Percentiles rank a stretch among this genome's conserved stretches.
phyloP scores from a whole-genome alignment of 2,888 invertebrate genomes.

The Trissolcus japonicus region DNA sequence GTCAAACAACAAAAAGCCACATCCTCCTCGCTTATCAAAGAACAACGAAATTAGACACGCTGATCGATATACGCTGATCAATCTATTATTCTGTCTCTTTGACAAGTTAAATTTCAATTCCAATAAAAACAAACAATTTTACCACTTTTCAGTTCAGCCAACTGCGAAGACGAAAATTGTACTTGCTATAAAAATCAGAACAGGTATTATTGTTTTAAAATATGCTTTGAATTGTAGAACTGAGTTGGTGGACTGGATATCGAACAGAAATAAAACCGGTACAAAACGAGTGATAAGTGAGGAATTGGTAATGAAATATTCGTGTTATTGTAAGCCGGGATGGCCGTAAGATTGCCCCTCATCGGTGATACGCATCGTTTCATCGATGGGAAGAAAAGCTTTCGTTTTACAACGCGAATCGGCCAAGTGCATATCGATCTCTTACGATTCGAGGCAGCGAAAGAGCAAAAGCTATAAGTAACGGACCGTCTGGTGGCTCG shows the following conservation, averaged over 20 bases:
- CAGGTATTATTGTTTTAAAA: background rate
- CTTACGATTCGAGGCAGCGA: constrained; percentile 68
- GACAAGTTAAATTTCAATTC: background rate
- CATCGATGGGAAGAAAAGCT: constrained; percentile 43
- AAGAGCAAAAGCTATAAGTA: constrained; percentile 75
- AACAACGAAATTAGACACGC: constrained; percentile 18
- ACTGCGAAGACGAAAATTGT: too few species aligned
- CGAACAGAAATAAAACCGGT: background rate
- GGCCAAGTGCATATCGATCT: constrained; percentile 69
- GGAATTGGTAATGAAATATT: constrained; percentile 41
- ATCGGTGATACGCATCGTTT: constrained; percentile 52
- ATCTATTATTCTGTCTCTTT: background rate
- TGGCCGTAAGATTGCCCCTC: constrained; percentile 42
- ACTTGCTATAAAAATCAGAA: too few species aligned
- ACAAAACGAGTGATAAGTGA: background rate
- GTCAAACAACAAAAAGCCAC: constrained; percentile 24
- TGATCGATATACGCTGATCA: constrained; percentile 8
- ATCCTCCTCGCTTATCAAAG: constrained; percentile 6
- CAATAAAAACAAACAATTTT: background rate
- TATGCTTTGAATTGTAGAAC: background rate
- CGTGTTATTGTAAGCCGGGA: constrained; percentile 44
- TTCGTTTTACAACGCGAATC: constrained; percentile 45
- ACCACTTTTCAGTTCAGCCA: background rate
- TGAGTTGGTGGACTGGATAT: background rate
- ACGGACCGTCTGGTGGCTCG: constrained; percentile 74